These are phyloP conservation scores for Ophthalmolycus amberensis DNA, from an alignment of 2,113 vertebrate genomes.

Conservation along the genomic window DNA sequence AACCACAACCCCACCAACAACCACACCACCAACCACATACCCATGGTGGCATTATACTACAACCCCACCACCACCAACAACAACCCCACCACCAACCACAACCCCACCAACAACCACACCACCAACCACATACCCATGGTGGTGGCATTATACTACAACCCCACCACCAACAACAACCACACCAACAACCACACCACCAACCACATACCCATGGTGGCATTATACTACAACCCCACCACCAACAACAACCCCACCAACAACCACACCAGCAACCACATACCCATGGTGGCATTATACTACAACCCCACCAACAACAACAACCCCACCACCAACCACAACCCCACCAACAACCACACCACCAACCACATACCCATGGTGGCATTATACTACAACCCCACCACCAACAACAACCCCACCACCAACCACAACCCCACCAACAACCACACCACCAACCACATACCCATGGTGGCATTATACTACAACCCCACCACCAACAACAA, in stretches of 20 bases:
- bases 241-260: too few relatives aligned
- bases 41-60: too few relatives aligned
- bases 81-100: background rate
- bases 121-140: background rate
- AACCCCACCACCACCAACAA: background rate
- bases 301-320: background rate
- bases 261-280: background rate
- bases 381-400: background rate
- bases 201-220: too few relatives aligned
- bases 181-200: background rate
- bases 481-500: too few relatives aligned
- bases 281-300: too few relatives aligned
- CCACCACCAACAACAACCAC: background rate
- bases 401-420: background rate
- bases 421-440: background rate
- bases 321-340: background rate
- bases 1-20: background rate
- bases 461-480: too few relatives aligned
- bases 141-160: fast-evolving
- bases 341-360: background rate
- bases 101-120: background rate
- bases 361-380: too few relatives aligned
- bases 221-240: too few relatives aligned
- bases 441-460: background rate
- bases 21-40: too few relatives aligned